Evolutionary conservation across 2,113 vertebrate genomes (phyloP).

Genomic region (Heterocephalus glaber): DNA sequence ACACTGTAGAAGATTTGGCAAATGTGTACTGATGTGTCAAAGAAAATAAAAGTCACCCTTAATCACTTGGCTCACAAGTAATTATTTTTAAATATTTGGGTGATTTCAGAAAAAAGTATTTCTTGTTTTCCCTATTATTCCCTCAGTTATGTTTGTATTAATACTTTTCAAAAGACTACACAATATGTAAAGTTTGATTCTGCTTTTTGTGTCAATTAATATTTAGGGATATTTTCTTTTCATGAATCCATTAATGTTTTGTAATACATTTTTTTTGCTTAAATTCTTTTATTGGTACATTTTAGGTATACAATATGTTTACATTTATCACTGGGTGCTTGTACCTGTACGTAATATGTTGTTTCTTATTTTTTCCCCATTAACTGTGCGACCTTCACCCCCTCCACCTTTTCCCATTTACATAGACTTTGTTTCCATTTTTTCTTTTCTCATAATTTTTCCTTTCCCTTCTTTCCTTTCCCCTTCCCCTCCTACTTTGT

Average conservation of each 20-base stretch:
- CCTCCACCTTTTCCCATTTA: no score
- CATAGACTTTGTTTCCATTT: no score
- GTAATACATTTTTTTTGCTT: background rate
- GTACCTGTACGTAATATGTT: no score
- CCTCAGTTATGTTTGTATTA: background rate
- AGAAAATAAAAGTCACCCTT: slow-evolving; percentile 5
- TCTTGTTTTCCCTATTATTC: background rate
- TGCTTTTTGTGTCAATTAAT: background rate
- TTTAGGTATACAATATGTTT: no score
- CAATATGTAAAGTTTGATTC: background rate
- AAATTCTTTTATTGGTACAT: no score
- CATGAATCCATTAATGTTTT: background rate
- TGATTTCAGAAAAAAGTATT: slow-evolving; percentile 43
- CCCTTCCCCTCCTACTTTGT: no score
- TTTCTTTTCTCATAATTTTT: no score
- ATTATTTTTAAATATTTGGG: background rate
- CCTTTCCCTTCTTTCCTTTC: no score
- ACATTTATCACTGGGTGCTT: no score
- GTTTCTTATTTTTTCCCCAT: no score
- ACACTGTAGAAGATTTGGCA: background rate
- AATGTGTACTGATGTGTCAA: background rate
- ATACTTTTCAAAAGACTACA: background rate
- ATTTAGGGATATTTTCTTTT: background rate
- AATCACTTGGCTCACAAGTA: background rate
- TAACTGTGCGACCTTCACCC: no score